These are phyloP conservation scores for Eupristina koningsbergeri DNA, from an alignment of 1,140 invertebrate genomes.

Conservation along the genomic window DNA sequence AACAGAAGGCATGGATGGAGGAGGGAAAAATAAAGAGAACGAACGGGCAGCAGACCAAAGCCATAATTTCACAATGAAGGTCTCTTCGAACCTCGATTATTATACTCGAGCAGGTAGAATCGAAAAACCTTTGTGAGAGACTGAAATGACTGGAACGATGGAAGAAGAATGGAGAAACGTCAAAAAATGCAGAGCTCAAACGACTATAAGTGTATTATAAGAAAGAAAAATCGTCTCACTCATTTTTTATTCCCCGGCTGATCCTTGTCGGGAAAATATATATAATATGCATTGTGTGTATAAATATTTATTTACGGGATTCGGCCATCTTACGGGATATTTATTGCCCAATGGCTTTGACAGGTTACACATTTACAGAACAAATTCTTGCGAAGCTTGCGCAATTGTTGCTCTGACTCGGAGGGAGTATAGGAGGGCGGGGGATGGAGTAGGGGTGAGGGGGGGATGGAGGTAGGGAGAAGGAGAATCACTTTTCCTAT, in stretches of 20 bases:
- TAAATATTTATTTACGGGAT: constrained; percentile 32
- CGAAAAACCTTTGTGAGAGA: constrained; percentile 37
- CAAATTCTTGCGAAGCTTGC: constrained; percentile 9
- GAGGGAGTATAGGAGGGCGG: no score
- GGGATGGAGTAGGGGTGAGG: no score
- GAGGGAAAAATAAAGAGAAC: constrained; percentile 1
- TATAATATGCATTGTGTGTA: constrained; percentile 5
- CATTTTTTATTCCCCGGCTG: constrained; percentile 4
- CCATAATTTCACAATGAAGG: constrained; percentile 49
- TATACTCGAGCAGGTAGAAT: constrained; percentile 51
- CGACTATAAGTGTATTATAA: constrained; percentile 16
- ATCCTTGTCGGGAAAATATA: constrained; percentile 12
- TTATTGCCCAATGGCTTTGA: constrained; percentile 8
- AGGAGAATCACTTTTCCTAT: neutral
- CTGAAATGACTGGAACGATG: constrained; percentile 37
- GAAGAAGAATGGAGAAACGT: constrained; percentile 13
- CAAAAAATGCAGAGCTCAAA: constrained; percentile 23
- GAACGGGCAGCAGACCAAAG: constrained; percentile 37
- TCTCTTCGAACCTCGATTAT: constrained; percentile 46
- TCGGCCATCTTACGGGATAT: neutral
- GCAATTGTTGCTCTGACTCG: neutral
- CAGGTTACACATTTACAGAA: neutral
- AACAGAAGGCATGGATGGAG: constrained; percentile 29
- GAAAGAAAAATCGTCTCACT: neutral
- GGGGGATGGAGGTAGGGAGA: no score